Percentiles rank a stretch among this genome's conserved stretches.
Conservation (phyloP, 2,888 invertebrate species). For the Drosophila planitibia region DNA sequence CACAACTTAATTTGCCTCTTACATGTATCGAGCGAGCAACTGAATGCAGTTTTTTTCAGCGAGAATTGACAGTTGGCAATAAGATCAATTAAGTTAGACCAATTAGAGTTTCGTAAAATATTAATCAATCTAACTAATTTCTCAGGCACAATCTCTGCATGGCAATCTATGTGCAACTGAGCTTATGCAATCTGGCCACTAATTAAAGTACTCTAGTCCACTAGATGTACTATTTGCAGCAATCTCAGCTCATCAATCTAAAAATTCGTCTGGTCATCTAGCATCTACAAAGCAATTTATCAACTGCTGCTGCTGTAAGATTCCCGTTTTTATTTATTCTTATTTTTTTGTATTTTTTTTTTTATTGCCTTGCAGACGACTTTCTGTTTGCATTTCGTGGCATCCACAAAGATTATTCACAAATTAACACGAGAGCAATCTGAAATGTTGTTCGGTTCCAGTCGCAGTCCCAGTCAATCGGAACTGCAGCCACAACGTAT, state of each 20-base stretch:
- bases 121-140: conserved; percentile 48
- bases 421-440: conserved; percentile 66
- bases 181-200: conserved; percentile 26
- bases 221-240: conserved; percentile 8
- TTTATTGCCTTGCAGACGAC: conserved; percentile 19
- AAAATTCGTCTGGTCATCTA: conserved; percentile 41
- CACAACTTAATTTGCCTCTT: neutral
- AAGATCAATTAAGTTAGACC: neutral
- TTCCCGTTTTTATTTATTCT: conserved; percentile 7
- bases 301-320: conserved; percentile 19
- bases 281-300: conserved; percentile 37
- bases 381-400: conserved; percentile 66
- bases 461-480: conserved; percentile 53
- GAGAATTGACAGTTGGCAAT: neutral
- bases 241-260: conserved; percentile 55
- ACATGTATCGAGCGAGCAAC: neutral
- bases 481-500: conserved; percentile 50
- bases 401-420: conserved; percentile 70
- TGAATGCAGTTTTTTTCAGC: neutral
- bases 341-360: neutral
- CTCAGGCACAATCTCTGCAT: conserved; percentile 21
- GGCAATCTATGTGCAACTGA: conserved; percentile 28
- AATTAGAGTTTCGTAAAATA: conserved; percentile 28
- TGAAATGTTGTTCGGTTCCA: conserved; percentile 20
- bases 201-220: conserved; percentile 42